phyloP scores from a whole-genome alignment of 2,888 invertebrate genomes.

The Agrenia bidenticulata region DNA sequence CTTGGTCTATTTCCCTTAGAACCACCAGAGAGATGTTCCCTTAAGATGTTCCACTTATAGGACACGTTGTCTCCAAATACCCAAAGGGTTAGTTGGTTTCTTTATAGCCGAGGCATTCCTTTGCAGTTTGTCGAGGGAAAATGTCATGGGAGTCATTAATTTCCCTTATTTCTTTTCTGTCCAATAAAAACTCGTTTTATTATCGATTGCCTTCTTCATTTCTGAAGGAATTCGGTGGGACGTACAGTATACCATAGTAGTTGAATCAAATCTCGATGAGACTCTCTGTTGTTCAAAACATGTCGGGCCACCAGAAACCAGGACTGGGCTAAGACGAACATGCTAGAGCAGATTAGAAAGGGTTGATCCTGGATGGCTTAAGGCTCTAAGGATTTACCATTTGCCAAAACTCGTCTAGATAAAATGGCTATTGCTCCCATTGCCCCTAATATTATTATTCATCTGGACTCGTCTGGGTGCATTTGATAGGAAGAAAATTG shows the following conservation, averaged over 20 bases:
- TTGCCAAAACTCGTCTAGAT: slow-evolving; percentile 1
- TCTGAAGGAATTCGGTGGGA: too few species aligned
- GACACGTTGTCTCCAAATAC: too few species aligned
- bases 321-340: background rate
- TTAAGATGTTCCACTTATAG: too few species aligned
- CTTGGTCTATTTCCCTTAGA: too few species aligned
- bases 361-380: background rate
- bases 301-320: background rate
- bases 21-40: too few species aligned
- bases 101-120: too few species aligned
- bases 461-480: slow-evolving; percentile 10
- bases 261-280: slow-evolving; percentile 8
- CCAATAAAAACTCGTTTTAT: slow-evolving; percentile 46
- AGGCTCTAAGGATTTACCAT: background rate
- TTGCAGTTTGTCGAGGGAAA: background rate
- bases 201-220: slow-evolving; percentile 36
- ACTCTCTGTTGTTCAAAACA: background rate
- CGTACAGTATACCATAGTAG: background rate
- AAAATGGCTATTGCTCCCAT: background rate
- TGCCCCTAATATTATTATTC: slow-evolving; percentile 15
- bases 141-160: slow-evolving; percentile 45
- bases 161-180: slow-evolving; percentile 45
- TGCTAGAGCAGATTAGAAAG: background rate
- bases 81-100: too few species aligned
- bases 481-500: slow-evolving; percentile 17